phyloP scores from a whole-genome alignment of 2,888 invertebrate species.

The Frankliniella fusca region DNA sequence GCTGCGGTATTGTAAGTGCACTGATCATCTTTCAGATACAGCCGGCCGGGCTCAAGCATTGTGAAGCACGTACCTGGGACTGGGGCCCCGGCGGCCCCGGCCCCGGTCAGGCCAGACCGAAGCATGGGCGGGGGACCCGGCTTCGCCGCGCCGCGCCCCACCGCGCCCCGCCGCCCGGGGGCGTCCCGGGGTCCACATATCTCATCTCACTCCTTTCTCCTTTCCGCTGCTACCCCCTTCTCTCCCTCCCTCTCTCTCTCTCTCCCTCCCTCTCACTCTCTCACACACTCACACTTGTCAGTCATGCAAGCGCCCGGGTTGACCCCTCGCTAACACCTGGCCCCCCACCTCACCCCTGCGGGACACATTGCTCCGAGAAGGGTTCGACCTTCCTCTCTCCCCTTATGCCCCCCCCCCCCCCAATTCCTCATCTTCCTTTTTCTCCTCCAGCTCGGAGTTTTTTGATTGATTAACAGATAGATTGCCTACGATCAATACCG shows the following conservation, averaged over 20 bases:
- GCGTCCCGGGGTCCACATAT: not conserved
- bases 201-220: constrained; percentile 21
- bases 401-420: too few species aligned
- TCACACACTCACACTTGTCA: not conserved
- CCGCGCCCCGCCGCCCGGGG: not conserved
- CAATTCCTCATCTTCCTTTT: too few species aligned
- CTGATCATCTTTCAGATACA: constrained; percentile 3
- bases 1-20: constrained; percentile 6
- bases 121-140: too few species aligned
- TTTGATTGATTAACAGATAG: constrained; percentile 10
- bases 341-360: not conserved
- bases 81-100: not conserved
- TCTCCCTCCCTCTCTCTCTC: not conserved
- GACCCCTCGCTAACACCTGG: not conserved
- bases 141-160: not conserved
- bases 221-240: not conserved
- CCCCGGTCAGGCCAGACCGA: not conserved
- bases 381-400: too few species aligned
- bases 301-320: not conserved
- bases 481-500: not conserved
- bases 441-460: not conserved
- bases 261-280: not conserved
- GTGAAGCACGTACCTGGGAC: constrained; percentile 6
- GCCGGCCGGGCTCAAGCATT: not conserved
- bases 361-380: too few species aligned